Evolutionary conservation across 37 sponge, comb jelly and placozoan species (phyloP).

Genomic region (Spongilla lacustris): DNA sequence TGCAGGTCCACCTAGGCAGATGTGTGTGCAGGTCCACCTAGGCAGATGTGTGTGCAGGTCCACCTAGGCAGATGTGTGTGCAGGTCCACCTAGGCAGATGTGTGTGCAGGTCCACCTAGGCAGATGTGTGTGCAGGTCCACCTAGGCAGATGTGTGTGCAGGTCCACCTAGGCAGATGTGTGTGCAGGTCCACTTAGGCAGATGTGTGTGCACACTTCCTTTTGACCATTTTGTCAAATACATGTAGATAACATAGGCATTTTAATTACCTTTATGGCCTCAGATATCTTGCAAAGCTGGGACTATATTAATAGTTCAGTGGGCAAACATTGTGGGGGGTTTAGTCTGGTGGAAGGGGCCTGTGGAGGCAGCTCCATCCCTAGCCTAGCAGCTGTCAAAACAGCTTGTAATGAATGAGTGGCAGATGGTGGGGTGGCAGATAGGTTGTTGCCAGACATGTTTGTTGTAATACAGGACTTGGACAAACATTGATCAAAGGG

Average conservation of each 20-base stretch:
- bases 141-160: not conserved
- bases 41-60: too few species aligned
- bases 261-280: not conserved
- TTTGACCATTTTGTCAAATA: too few species aligned
- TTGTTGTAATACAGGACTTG: not conserved
- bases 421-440: not conserved
- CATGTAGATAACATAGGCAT: not conserved
- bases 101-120: slow-evolving; percentile 9
- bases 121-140: slow-evolving; percentile 7
- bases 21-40: too few species aligned
- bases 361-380: not conserved
- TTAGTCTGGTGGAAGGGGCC: not conserved
- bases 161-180: not conserved
- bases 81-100: too few species aligned
- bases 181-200: not conserved
- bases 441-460: not conserved
- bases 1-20: too few species aligned
- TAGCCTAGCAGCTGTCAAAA: not conserved
- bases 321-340: not conserved
- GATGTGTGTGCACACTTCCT: not conserved
- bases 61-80: too few species aligned
- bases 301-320: not conserved
- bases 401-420: not conserved
- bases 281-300: not conserved
- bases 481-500: too few species aligned